phyloP scores from a whole-genome alignment of 2,888 invertebrate genomes.

The Pristionchus maxplancki region DNA sequence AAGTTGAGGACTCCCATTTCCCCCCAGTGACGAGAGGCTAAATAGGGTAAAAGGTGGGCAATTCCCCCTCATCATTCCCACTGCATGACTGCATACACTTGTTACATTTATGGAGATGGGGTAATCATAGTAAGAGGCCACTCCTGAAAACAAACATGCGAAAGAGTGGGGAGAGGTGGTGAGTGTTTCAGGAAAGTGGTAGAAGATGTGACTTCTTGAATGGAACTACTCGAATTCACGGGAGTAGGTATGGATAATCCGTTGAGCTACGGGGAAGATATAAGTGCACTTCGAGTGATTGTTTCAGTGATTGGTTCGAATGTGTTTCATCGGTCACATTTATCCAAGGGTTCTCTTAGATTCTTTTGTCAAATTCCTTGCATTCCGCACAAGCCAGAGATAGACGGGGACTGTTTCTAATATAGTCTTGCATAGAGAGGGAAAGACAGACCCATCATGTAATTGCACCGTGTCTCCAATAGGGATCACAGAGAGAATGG shows the following conservation, averaged over 20 bases:
- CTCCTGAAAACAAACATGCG: neutral
- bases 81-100: neutral
- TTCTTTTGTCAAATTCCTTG: no score
- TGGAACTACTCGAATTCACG: neutral
- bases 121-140: neutral
- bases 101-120: neutral
- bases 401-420: neutral
- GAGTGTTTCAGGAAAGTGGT: neutral
- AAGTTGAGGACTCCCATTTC: neutral
- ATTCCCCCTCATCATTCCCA: neutral
- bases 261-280: neutral
- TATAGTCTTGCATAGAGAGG: neutral
- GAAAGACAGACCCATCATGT: conserved; percentile 3
- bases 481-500: conserved; percentile 23
- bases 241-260: neutral
- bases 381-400: no score
- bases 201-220: neutral
- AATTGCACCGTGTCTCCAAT: conserved; percentile 41
- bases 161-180: neutral
- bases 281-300: neutral
- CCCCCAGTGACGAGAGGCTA: neutral
- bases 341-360: neutral
- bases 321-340: neutral
- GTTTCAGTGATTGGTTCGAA: neutral
- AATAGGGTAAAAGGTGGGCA: neutral